A percentile compares a stretch with the other conserved stretches of the same genome.
Evolutionary conservation across 2,888 invertebrate genomes (phyloP).

Genomic region (Therioaphis trifolii): DNA sequence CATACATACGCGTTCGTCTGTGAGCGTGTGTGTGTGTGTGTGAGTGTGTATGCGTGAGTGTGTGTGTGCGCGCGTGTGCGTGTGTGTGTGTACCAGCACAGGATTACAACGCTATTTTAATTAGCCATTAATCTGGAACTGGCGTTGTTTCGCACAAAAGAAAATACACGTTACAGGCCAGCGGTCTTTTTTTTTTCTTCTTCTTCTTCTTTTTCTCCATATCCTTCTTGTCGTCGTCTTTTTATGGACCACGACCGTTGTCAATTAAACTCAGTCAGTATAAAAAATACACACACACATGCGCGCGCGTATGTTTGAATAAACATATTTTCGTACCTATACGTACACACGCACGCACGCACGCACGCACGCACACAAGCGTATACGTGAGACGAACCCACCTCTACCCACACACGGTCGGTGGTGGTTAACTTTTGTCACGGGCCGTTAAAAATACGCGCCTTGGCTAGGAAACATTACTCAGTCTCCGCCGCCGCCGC

Average conservation of each 20-base stretch:
- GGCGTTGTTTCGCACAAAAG: constrained; percentile 61
- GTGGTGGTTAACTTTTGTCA: constrained; percentile 44
- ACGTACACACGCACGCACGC: background rate
- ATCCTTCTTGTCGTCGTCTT: constrained; percentile 16
- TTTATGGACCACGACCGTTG: constrained; percentile 49
- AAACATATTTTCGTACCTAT: background rate
- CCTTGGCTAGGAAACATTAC: background rate
- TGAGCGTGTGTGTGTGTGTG: no score
- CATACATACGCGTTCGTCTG: no score
- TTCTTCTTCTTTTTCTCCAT: background rate
- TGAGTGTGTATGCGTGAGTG: no score
- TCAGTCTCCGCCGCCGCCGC: background rate
- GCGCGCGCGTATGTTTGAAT: no score
- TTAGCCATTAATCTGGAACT: constrained; percentile 60
- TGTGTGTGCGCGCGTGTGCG: no score
- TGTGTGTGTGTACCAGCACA: no score
- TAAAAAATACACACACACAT: background rate
- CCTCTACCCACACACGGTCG: background rate
- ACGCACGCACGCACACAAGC: background rate
- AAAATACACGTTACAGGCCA: constrained; percentile 20
- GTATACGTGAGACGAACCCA: background rate
- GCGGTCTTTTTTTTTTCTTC: background rate
- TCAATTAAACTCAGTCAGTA: constrained; percentile 39
- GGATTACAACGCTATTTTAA: constrained; percentile 57
- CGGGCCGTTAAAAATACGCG: constrained; percentile 48